These are phyloP conservation scores for Anseranas semipalmata DNA, from an alignment of 2,113 vertebrate species.

Conservation along the genomic window DNA sequence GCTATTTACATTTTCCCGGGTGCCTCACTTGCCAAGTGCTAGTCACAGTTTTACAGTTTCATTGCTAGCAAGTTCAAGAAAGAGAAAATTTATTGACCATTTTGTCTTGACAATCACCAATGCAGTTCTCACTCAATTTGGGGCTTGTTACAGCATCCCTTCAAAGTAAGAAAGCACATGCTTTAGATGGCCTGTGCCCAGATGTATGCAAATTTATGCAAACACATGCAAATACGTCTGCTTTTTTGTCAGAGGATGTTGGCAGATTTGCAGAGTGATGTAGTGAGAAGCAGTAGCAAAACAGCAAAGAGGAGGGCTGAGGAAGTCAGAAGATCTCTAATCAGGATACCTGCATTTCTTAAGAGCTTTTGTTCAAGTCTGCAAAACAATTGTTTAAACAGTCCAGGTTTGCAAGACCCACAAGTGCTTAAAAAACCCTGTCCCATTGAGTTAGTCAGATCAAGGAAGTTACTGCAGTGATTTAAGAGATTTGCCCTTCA, in stretches of 20 bases:
- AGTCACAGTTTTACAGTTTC: neutral
- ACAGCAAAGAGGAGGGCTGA: neutral
- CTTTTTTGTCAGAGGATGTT: neutral
- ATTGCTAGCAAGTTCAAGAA: neutral
- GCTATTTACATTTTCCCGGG: neutral
- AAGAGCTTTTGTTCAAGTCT: neutral
- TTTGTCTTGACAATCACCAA: neutral
- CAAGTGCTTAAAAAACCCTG: neutral
- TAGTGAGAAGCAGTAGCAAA: neutral
- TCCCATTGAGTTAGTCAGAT: neutral
- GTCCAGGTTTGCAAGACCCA: neutral
- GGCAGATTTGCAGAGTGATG: neutral
- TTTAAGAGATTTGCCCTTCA: neutral
- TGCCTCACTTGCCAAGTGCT: neutral
- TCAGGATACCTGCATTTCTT: neutral
- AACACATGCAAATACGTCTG: constrained; percentile 33
- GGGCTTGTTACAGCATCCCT: neutral
- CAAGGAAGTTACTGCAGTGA: constrained; percentile 10
- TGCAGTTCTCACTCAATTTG: neutral
- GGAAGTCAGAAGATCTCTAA: neutral
- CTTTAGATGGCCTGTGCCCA: constrained; percentile 1
- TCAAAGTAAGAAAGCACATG: neutral
- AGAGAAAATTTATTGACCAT: neutral
- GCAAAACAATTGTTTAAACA: neutral
- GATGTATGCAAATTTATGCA: constrained; percentile 60